Conservation (phyloP, 1,140 invertebrate genomes). For the Hypothenemus hampei region DNA sequence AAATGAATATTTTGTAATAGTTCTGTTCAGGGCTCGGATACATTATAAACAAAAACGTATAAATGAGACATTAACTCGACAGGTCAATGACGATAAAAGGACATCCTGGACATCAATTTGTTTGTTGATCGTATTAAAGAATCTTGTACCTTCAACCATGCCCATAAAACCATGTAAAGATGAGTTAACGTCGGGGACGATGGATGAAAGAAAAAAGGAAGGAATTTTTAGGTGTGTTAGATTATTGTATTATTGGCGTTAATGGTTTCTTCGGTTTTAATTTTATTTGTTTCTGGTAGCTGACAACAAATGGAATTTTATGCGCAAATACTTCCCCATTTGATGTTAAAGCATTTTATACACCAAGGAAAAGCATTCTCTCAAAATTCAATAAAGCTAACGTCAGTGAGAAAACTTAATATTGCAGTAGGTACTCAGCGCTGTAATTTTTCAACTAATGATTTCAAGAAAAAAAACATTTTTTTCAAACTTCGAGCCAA, state of each 20-base stretch:
- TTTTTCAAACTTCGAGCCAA: no score
- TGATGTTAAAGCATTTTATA: no score
- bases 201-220: neutral
- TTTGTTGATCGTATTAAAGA: neutral
- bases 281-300: constrained; percentile 3
- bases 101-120: constrained; percentile 1
- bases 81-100: neutral
- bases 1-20: neutral
- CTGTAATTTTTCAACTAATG: no score
- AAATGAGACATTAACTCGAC: neutral
- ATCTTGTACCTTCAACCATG: neutral
- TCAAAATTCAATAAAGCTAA: no score
- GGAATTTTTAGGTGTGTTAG: constrained; percentile 6
- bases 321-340: constrained; percentile 1
- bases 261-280: neutral
- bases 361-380: no score
- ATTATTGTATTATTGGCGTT: constrained; percentile 1
- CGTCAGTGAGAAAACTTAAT: no score
- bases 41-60: no score
- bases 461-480: no score
- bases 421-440: no score
- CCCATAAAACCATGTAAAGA: constrained; percentile 1
- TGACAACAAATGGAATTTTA: neutral
- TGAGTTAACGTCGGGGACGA: neutral
- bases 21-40: no score